These are phyloP conservation scores for Gymnoscelis rufifasciata DNA, from an alignment of 2,888 invertebrate species.

Conservation along the genomic window DNA sequence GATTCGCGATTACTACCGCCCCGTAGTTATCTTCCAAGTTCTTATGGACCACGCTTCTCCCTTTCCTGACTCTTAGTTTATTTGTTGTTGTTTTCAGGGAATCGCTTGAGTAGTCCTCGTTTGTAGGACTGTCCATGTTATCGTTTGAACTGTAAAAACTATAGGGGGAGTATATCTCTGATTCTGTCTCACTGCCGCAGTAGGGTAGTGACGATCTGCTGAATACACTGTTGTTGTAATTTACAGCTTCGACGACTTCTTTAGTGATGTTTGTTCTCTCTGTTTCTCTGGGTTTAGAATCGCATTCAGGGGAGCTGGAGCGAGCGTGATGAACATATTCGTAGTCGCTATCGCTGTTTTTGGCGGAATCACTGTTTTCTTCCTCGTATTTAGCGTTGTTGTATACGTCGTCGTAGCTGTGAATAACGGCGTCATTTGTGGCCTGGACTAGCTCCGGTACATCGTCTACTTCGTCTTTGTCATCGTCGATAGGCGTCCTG, in stretches of 20 bases:
- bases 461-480: slow-evolving; percentile 73
- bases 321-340: slow-evolving; percentile 82
- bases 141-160: slow-evolving; percentile 84
- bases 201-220: slow-evolving; percentile 86
- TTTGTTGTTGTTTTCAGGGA: slow-evolving; percentile 75
- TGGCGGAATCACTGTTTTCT: slow-evolving; percentile 66
- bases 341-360: slow-evolving; percentile 81
- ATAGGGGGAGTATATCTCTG: slow-evolving; percentile 90
- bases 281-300: slow-evolving; percentile 68
- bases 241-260: slow-evolving; percentile 62
- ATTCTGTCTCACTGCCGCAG: slow-evolving; percentile 90
- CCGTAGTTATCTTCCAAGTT: slow-evolving; percentile 94
- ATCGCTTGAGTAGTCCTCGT: slow-evolving; percentile 67
- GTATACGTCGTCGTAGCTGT: slow-evolving; percentile 74
- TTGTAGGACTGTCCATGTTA: slow-evolving; percentile 66
- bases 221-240: slow-evolving; percentile 79
- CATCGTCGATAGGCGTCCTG: slow-evolving; percentile 71
- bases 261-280: slow-evolving; percentile 55
- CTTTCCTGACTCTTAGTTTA: slow-evolving; percentile 86
- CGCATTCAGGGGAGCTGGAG: slow-evolving; percentile 84
- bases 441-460: slow-evolving; percentile 67
- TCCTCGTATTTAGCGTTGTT: slow-evolving; percentile 68
- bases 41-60: slow-evolving; percentile 89
- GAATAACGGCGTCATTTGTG: slow-evolving; percentile 67
- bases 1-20: slow-evolving; percentile 92